Evolutionary conservation across 2,888 invertebrate species (phyloP).

Genomic region (Eustalomyia histrio): DNA sequence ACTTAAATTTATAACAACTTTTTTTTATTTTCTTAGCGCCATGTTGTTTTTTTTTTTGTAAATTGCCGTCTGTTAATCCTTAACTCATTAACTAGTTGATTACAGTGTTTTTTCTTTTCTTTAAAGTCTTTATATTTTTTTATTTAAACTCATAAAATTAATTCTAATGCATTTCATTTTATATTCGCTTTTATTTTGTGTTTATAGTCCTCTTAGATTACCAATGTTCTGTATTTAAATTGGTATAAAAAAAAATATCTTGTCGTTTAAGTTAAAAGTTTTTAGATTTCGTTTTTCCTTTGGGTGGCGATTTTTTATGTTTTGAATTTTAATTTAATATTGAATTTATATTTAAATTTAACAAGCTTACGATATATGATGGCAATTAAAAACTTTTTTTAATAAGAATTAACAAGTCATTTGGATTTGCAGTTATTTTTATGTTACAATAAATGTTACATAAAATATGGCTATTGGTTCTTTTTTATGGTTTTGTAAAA

Average conservation of each 20-base stretch:
- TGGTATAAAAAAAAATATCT: neutral
- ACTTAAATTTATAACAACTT: neutral
- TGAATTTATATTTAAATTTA: neutral
- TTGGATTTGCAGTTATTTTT: neutral
- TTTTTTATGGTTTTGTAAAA: neutral
- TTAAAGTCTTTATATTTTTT: constrained; percentile 24
- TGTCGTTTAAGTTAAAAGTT: neutral
- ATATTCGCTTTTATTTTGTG: neutral
- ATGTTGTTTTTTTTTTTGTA: neutral
- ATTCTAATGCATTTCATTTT: constrained; percentile 38
- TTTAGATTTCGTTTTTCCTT: neutral
- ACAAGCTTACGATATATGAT: neutral
- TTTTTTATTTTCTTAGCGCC: neutral
- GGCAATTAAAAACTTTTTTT: neutral
- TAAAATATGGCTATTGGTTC: neutral
- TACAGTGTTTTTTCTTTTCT: constrained; percentile 5
- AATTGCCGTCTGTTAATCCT: neutral
- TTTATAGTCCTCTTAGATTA: neutral
- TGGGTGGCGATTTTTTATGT: neutral
- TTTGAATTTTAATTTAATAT: neutral
- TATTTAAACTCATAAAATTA: constrained; percentile 49
- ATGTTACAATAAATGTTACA: neutral
- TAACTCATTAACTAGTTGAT: neutral
- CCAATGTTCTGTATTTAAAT: neutral
- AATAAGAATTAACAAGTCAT: neutral